Evolutionary conservation across 2,113 vertebrate species (phyloP).

Genomic region (Chrysochloris asiatica): DNA sequence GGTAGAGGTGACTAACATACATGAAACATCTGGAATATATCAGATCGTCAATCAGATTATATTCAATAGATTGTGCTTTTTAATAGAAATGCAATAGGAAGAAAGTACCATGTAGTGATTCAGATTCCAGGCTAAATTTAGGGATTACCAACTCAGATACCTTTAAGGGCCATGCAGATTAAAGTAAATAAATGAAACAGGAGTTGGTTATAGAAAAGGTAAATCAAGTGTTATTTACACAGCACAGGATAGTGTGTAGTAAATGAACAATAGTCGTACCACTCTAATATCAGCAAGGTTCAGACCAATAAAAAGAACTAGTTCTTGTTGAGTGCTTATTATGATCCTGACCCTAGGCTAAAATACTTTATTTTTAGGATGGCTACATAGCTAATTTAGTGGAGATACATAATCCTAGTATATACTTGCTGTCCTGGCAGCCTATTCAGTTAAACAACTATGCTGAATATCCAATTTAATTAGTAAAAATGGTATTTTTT

Average conservation of each 20-base stretch:
- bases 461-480: neutral
- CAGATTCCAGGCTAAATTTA: neutral
- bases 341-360: neutral
- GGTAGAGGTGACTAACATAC: neutral
- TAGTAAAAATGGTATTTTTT: too few relatives aligned
- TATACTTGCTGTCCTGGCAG: neutral
- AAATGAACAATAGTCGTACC: neutral
- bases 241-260: neutral
- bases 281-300: neutral
- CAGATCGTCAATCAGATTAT: neutral
- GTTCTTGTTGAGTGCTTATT: neutral
- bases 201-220: neutral
- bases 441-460: neutral
- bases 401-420: neutral
- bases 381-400: neutral
- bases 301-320: neutral
- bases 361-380: neutral
- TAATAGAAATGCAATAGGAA: neutral
- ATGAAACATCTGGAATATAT: neutral
- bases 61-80: neutral
- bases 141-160: neutral
- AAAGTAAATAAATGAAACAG: slow-evolving; percentile 12
- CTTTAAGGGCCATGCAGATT: neutral
- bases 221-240: neutral
- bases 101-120: neutral